Evolutionary conservation across 2,888 invertebrate genomes (phyloP), one percentile per base, ranked within the genome.

Genomic region (Sinodicranocentrus sp.): DNA sequence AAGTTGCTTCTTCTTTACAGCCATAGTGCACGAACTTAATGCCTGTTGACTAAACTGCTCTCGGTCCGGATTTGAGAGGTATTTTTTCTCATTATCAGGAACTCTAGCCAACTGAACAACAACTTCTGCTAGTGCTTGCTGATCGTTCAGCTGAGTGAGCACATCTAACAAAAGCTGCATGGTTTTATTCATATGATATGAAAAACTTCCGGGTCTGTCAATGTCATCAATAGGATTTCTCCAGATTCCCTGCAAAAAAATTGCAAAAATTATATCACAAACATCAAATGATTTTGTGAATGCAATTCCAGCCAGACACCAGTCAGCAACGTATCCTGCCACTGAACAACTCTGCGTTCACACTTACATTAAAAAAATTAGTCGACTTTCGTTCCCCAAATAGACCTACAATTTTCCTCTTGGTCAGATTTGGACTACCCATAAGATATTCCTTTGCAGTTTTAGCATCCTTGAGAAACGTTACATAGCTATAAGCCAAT

Each of bases 201-300:
- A 95, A 90, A 98, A 96, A 86, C 96, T 95, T 1, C 98, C 98
- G 0, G 97, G 94, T 84, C 98, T 93, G 90, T 98, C 98, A 54
- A 98, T 95, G 92, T 98, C 98, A 82, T 93, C 93, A 1, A 94
- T 93, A 0, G 97, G 97, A 90, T 97, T 96, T 88, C 97, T 93
- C 98, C 98, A 98, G 78, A 98, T 95, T 65, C 97, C 95, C 94
- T 95, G 87, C 33, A 5, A 59, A 10, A 6, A 59, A 59, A 21
- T 59, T 59, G n/a, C n/a, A n/a, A n/a, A n/a, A n/a, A n/a, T n/a
- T n/a, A n/a, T n/a, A n/a, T n/a, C n/a, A n/a, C n/a, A n/a, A n/a
- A n/a, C n/a, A n/a, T n/a, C n/a, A n/a, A n/a, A n/a, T n/a, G n/a
- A n/a, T n/a, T n/a, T n/a, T n/a, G n/a, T n/a, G n/a, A n/a, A n/a